Conservation (phyloP, 2,888 invertebrate species). For the Brenthis ino region DNA sequence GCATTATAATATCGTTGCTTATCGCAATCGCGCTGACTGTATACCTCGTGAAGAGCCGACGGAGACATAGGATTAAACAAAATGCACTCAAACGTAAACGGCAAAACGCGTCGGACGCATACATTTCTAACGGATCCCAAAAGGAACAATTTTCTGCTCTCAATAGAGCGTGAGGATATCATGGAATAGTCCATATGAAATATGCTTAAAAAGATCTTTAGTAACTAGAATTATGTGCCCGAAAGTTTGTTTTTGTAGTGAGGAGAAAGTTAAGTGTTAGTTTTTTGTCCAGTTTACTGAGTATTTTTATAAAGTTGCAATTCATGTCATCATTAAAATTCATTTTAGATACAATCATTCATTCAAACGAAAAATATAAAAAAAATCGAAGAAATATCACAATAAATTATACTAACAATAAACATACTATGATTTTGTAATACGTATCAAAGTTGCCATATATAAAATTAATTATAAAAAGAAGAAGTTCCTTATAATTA, state of each 20-base stretch:
- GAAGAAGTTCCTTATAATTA: no score
- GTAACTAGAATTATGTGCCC: background rate
- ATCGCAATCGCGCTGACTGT: conserved; percentile 62
- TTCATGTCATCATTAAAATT: no score
- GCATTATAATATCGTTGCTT: conserved; percentile 59
- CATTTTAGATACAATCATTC: no score
- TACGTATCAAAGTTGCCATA: no score
- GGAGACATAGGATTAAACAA: conserved; percentile 56
- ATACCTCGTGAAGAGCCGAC: conserved; percentile 64
- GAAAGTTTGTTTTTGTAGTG: background rate
- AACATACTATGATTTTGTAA: no score
- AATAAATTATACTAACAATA: no score
- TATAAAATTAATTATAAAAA: no score
- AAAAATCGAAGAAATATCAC: no score
- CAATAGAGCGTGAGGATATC: conserved; percentile 55
- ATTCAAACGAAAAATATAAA: no score
- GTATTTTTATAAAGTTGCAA: no score
- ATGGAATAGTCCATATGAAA: background rate
- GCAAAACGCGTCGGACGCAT: conserved; percentile 62
- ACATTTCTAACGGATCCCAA: conserved; percentile 53
- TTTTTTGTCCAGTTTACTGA: no score
- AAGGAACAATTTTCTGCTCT: conserved; percentile 66
- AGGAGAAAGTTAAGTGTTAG: no score
- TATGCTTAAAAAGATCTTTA: background rate
- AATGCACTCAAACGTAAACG: conserved; percentile 65